Conservation (phyloP, 1,140 invertebrate genomes). For the Antheraea pernyi region DNA sequence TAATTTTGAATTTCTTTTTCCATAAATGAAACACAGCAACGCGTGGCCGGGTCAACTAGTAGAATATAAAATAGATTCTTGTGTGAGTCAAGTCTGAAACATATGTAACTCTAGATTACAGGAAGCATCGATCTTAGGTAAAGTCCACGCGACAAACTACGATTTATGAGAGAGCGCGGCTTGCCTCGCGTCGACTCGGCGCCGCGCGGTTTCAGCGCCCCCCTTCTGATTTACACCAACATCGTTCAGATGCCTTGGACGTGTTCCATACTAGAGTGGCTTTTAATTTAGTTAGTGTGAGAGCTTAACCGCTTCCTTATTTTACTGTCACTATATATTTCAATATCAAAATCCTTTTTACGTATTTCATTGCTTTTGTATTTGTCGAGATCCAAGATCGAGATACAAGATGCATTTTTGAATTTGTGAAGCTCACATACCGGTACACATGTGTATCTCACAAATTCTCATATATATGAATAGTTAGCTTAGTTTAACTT, state of each 20-base stretch:
- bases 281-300: slow-evolving; percentile 4
- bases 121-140: slow-evolving; percentile 20
- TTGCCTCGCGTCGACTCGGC: slow-evolving; percentile 23
- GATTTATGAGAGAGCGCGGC: slow-evolving; percentile 24
- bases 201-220: slow-evolving; percentile 14
- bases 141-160: slow-evolving; percentile 26
- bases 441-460: too few relatives aligned
- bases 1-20: too few relatives aligned
- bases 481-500: too few relatives aligned
- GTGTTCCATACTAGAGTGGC: slow-evolving; percentile 9
- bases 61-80: too few relatives aligned
- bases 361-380: not conserved
- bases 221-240: not conserved
- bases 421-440: too few relatives aligned
- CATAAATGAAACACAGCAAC: too few relatives aligned
- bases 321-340: not conserved
- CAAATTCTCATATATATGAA: too few relatives aligned
- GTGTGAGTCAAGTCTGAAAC: not conserved
- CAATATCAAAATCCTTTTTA: not conserved
- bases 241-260: not conserved
- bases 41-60: too few relatives aligned
- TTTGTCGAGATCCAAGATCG: too few relatives aligned
- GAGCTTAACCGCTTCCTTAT: not conserved
- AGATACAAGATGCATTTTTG: too few relatives aligned
- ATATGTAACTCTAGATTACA: not conserved